A percentile compares a stretch with the other conserved stretches of the same genome.
Evolutionary conservation across 2,888 invertebrate genomes (phyloP).

Genomic region (Callinectes sapidus): DNA sequence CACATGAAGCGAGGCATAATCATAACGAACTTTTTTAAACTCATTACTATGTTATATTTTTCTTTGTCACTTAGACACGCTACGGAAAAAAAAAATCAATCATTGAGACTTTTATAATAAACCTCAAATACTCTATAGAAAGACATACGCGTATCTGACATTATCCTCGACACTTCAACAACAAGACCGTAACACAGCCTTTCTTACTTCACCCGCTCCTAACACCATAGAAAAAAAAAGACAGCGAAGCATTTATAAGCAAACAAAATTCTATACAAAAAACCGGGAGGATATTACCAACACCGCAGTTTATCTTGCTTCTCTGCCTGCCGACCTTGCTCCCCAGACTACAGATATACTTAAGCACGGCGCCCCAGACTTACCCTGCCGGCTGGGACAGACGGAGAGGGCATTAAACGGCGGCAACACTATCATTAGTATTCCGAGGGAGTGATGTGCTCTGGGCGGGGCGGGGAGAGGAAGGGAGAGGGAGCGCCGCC

Average conservation of each 20-base stretch:
- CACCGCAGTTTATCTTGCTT: conserved; percentile 1
- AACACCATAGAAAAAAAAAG: background rate
- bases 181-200: background rate
- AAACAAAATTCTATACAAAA: background rate
- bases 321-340: background rate
- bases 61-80: no score
- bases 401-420: conserved; percentile 31
- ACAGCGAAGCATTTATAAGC: background rate
- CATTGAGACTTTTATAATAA: no score
- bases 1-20: no score
- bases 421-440: conserved; percentile 23
- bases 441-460: conserved; percentile 29
- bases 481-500: background rate
- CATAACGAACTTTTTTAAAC: no score
- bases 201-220: background rate
- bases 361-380: conserved; percentile 4
- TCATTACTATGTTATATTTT: no score
- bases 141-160: no score
- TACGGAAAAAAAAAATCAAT: no score
- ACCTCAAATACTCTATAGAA: no score
- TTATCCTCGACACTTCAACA: background rate
- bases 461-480: background rate
- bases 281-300: background rate
- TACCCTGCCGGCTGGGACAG: conserved; percentile 24
- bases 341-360: conserved; percentile 19